Base-by-base conservation (phyloP, 92 coral and sea anemone genomes). In the Ricordea florida region DNA sequence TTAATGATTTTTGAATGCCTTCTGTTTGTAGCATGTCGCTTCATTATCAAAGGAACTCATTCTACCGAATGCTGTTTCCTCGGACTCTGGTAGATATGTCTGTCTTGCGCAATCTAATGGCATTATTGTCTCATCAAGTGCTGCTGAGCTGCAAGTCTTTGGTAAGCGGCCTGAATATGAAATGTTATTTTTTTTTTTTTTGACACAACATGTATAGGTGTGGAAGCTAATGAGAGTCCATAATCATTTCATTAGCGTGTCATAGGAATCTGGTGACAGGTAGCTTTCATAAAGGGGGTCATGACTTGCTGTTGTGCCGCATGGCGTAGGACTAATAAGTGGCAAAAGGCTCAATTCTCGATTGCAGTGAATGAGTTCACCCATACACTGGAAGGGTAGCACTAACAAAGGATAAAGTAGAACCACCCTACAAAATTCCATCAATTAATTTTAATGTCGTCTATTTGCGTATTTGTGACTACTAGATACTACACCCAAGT, bases 11-110 rank as follows among this genome's bases (percentile, higher is more conserved):
- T 1, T n/a, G n/a, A n/a, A 15, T 15, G 23, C 11, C 1, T 31
- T 51, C 31, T 24, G 48, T 16, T 21, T 10, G n/a, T 17, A 29
- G 6, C 48, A 79, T 78, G 14, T 18, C 29, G 26, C 69, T 24
- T 27, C 35, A 2, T 35, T 72, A 10, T 70, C 77, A 2, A 45
- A 58, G 1, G 27, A 40, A 45, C 69, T 85, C 37, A 26, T 62
- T 31, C 47, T 85, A 0, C 0, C 29, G 44, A 79, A 85, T 31
- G 78, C 69, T 11, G 58, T 21, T 25, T n/a, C 15, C 15, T 62
- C 82, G 8, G 61, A 78, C 57, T 29, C 90, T 3, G 90, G 86
- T 56, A 76, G 78, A 33, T 85, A 85, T 40, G 66, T 85, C 15
- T 79, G 86, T 45, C 38, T 56, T 23, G 90, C 72, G 30, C 64